Percentiles rank a stretch among this genome's conserved stretches.
phyloP scores from a whole-genome alignment of 37 sponge, comb jelly and placozoan genomes.

The Eunapius fragilis region DNA sequence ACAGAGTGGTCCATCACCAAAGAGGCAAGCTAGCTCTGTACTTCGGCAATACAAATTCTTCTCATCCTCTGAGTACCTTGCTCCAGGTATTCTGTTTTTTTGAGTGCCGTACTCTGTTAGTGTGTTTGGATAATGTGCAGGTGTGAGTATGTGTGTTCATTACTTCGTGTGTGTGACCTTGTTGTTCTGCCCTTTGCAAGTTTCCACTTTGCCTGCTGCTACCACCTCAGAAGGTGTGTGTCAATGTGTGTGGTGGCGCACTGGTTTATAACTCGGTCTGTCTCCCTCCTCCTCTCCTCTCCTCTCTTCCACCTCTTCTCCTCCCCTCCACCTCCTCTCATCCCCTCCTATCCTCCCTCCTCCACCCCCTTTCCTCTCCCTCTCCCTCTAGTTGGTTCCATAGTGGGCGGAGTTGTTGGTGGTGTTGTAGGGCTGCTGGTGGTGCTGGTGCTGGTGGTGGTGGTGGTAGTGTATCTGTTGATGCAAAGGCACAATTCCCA shows the following conservation, averaged over 20 bases:
- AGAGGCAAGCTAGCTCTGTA: background rate
- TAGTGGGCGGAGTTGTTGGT: background rate
- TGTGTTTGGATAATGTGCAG: too few species aligned
- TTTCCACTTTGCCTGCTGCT: too few species aligned
- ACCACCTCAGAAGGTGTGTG: too few species aligned
- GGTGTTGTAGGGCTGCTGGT: background rate
- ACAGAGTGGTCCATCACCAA: background rate
- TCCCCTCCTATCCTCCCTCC: background rate
- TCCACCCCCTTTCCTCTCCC: background rate
- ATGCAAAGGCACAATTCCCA: background rate
- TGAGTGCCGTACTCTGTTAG: too few species aligned
- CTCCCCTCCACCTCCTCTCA: background rate
- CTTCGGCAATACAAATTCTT: slow-evolving; percentile 26
- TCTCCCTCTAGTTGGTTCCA: background rate
- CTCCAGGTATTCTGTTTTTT: background rate
- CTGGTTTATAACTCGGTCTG: too few species aligned
- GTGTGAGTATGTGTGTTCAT: too few species aligned
- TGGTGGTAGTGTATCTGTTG: background rate
- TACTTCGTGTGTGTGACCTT: too few species aligned
- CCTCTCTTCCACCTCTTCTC: background rate
- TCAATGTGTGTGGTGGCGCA: too few species aligned
- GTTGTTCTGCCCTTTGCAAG: too few species aligned
- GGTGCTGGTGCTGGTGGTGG: background rate
- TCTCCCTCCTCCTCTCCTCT: background rate
- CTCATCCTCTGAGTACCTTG: slow-evolving; percentile 13